Evolutionary conservation across 2,888 invertebrate species (phyloP).

Genomic region (Osedax fenrisi): DNA sequence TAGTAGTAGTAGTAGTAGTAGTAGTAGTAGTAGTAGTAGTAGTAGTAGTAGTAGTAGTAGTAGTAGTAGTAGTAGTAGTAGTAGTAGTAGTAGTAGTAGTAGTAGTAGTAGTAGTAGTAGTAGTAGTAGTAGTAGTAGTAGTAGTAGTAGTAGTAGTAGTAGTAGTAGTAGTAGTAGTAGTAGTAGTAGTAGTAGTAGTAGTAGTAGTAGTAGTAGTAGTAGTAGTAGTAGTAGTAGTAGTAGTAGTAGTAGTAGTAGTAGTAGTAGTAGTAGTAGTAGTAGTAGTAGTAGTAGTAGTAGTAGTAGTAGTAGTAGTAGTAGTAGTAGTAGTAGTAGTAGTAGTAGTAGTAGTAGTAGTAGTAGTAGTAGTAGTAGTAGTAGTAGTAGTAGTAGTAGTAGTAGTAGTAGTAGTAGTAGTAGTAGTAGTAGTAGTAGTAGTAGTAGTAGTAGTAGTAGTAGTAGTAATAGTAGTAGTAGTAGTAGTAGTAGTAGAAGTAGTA

Average conservation of each 20-base stretch:
- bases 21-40: no score
- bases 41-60: no score
- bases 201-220: neutral
- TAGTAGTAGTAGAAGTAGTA: neutral
- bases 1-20: no score
- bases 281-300: neutral
- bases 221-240: neutral
- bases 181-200: neutral
- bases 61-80: no score
- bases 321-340: neutral
- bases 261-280: no score
- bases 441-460: neutral
- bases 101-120: no score
- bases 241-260: no score
- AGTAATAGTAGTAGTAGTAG: neutral
- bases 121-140: no score
- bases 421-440: neutral
- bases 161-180: neutral
- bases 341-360: neutral
- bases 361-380: neutral
- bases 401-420: neutral
- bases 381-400: neutral
- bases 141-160: neutral
- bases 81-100: no score
- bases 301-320: neutral